Conservation (phyloP, 2,888 invertebrate genomes). For the Heliconius charithonia region DNA sequence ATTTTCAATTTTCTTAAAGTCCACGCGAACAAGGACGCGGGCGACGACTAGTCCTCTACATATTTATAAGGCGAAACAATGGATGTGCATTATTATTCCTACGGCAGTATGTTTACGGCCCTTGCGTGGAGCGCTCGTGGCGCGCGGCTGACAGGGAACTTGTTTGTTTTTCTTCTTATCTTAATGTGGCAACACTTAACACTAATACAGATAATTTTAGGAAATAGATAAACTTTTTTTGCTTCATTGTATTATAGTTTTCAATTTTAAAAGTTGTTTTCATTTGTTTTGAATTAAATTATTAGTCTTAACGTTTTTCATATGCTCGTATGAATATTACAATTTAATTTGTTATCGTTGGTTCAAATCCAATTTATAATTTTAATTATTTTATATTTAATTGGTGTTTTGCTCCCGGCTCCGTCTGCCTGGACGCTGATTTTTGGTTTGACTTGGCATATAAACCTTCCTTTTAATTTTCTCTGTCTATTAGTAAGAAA, state of each 20-base stretch:
- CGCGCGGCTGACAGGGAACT: slow-evolving; percentile 31
- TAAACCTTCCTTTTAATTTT: too few relatives aligned
- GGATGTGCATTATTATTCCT: background rate
- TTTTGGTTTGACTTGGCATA: background rate
- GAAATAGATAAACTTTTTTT: background rate
- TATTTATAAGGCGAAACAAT: background rate
- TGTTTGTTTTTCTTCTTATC: background rate
- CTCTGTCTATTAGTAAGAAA: too few relatives aligned
- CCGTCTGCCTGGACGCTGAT: background rate
- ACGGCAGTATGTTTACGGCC: slow-evolving; percentile 51
- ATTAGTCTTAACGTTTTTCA: background rate
- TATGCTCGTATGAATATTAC: background rate
- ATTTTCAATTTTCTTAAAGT: too few relatives aligned
- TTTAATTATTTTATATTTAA: background rate
- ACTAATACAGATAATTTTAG: slow-evolving; percentile 3
- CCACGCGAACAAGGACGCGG: background rate
- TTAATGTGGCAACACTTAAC: slow-evolving; percentile 30
- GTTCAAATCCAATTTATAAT: background rate
- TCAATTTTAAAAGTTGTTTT: slow-evolving; percentile 5
- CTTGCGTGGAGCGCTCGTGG: slow-evolving; percentile 45
- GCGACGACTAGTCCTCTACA: background rate
- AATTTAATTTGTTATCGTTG: background rate
- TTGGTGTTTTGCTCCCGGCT: background rate
- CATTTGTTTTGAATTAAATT: background rate
- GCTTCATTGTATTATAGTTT: background rate